Percentiles rank a stretch among this genome's conserved stretches.
Evolutionary conservation across 2,888 invertebrate species (phyloP).

Genomic region (Agrochola macilenta): DNA sequence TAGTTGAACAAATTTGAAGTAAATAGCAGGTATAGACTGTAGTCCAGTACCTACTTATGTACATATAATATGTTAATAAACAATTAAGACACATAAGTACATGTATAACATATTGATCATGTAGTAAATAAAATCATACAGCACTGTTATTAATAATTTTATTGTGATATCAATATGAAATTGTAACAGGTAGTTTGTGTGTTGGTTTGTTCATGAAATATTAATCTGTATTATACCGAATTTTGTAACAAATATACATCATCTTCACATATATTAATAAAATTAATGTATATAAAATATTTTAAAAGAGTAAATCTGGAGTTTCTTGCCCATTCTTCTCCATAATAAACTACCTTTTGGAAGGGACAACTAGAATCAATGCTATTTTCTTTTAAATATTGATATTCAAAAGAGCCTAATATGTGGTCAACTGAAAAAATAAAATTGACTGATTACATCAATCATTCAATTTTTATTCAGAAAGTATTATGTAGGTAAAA

Average conservation of each 20-base stretch:
- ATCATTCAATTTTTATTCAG: not conserved
- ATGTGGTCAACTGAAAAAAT: too few species aligned
- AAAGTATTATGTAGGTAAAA: not conserved
- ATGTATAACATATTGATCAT: constrained; percentile 27
- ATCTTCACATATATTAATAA: too few species aligned
- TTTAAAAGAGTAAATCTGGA: too few species aligned
- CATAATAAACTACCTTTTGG: too few species aligned
- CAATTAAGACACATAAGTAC: constrained; percentile 28
- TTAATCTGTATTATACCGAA: not conserved
- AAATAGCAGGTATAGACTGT: constrained; percentile 32
- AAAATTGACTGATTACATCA: not conserved
- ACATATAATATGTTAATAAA: constrained; percentile 47
- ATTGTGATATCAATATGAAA: constrained; percentile 21
- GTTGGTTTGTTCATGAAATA: constrained; percentile 24
- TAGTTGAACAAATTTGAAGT: constrained; percentile 1
- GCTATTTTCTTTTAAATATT: too few species aligned
- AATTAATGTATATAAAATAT: too few species aligned
- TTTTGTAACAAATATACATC: not conserved
- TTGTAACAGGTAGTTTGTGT: constrained; percentile 20
- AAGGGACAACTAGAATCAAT: too few species aligned
- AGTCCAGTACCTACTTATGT: constrained; percentile 4
- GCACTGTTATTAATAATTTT: constrained; percentile 46
- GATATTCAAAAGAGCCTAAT: too few species aligned
- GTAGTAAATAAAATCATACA: constrained; percentile 49
- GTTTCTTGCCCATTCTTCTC: too few species aligned